phyloP scores from a whole-genome alignment of 1,140 invertebrate species.

The Ericerus pela region DNA sequence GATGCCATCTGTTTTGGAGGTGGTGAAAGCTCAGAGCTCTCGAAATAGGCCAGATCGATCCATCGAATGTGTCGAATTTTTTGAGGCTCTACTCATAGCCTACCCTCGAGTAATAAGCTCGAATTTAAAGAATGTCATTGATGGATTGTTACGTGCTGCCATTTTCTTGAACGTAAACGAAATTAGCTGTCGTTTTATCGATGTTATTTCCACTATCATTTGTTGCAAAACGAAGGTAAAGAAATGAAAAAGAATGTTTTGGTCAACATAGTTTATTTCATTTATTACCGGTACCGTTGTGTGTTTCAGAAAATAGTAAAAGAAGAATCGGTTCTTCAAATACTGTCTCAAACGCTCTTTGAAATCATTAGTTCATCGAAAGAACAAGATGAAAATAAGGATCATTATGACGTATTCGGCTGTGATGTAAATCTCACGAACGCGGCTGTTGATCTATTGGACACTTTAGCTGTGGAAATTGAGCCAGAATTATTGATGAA shows the following conservation, averaged over 20 bases:
- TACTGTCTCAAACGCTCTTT: not conserved
- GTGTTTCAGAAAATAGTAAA: slow-evolving; percentile 1
- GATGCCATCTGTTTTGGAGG: not conserved
- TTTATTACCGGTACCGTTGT: no score
- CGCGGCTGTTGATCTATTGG: not conserved
- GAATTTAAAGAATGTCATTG: not conserved
- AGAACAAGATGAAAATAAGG: not conserved
- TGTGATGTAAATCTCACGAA: not conserved
- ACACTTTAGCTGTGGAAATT: not conserved
- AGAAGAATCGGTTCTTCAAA: not conserved
- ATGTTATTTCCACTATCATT: not conserved
- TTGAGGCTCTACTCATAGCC: not conserved
- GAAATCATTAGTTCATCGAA: not conserved
- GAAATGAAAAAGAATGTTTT: not conserved
- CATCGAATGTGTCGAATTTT: not conserved
- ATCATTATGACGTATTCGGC: not conserved
- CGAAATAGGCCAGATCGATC: slow-evolving; percentile 1
- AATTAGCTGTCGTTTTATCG: not conserved
- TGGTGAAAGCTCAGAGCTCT: not conserved
- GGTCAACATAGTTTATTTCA: no score
- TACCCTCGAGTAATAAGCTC: not conserved
- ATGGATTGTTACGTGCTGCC: not conserved
- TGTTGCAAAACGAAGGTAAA: slow-evolving; percentile 1
- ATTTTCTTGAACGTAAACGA: not conserved
- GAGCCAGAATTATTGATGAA: not conserved